Evolutionary conservation across 2,888 invertebrate genomes (phyloP).

Genomic region (Oscheius sp.): DNA sequence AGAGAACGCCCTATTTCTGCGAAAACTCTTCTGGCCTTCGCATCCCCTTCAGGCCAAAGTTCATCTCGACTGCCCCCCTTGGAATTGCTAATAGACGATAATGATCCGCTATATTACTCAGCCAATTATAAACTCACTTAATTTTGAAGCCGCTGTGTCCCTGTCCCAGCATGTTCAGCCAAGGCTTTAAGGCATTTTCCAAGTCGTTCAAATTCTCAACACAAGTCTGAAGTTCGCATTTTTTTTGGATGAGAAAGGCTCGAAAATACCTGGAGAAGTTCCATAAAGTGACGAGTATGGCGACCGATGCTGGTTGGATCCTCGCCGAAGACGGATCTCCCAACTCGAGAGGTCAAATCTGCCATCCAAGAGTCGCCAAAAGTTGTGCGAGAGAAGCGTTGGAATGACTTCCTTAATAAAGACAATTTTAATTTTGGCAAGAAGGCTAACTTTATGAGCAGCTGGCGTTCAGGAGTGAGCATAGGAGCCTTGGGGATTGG

Average conservation of each 20-base stretch:
- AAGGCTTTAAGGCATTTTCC: constrained; percentile 55
- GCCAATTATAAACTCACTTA: constrained; percentile 50
- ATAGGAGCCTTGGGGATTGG: constrained; percentile 34
- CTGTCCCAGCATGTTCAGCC: constrained; percentile 60
- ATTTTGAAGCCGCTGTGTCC: constrained; percentile 61
- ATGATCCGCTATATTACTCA: too few relatives aligned
- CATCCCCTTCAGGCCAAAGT: too few relatives aligned
- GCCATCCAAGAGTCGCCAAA: constrained; percentile 49
- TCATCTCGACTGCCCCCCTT: background rate
- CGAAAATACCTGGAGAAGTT: constrained; percentile 46
- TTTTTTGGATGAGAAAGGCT: background rate
- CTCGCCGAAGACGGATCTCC: constrained; percentile 32
- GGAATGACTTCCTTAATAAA: constrained; percentile 59
- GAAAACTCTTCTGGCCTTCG: too few relatives aligned
- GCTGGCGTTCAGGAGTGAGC: constrained; percentile 21
- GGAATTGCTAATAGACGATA: background rate
- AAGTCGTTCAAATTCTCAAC: constrained; percentile 61
- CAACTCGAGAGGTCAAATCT: constrained; percentile 20
- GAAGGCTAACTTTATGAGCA: constrained; percentile 13
- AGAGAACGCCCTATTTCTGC: too few relatives aligned
- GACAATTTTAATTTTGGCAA: background rate
- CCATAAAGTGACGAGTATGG: constrained; percentile 60
- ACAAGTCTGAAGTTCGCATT: constrained; percentile 37
- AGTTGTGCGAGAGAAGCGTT: constrained; percentile 50
- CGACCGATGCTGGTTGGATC: constrained; percentile 38